Conservation (phyloP, 1,140 invertebrate genomes). For the Drosophila malerkotliana region DNA sequence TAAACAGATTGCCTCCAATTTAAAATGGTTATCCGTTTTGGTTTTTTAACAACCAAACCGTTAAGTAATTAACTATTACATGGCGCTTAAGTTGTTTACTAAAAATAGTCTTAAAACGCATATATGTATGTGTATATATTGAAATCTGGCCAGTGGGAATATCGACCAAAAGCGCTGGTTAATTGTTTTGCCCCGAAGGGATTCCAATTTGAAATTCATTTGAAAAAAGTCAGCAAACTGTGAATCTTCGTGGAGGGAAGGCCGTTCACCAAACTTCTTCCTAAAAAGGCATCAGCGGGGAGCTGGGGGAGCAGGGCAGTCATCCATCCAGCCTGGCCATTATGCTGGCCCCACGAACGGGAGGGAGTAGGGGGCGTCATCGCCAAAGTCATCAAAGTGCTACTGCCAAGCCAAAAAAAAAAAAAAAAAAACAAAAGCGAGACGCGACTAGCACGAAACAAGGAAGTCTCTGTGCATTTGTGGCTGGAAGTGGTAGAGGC, state of each 20-base stretch:
- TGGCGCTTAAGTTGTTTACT: neutral
- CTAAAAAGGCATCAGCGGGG: neutral
- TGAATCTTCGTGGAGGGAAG: constrained; percentile 38
- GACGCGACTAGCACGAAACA: constrained; percentile 73
- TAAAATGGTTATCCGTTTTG: neutral
- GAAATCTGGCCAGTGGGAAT: constrained; percentile 32
- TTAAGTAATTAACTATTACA: neutral
- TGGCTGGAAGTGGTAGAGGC: constrained; percentile 5
- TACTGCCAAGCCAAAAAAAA: constrained; percentile 58
- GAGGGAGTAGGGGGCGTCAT: constrained; percentile 37
- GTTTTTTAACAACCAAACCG: neutral
- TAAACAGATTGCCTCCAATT: constrained; percentile 3
- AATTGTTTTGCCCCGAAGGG: constrained; percentile 35
- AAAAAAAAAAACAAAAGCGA: constrained; percentile 2
- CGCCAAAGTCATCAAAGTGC: constrained; percentile 77
- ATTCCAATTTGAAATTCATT: constrained; percentile 40
- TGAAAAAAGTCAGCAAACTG: constrained; percentile 28
- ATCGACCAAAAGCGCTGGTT: constrained; percentile 31
- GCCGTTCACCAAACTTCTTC: constrained; percentile 31
- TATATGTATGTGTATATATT: neutral
- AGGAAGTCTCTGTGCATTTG: constrained; percentile 71
- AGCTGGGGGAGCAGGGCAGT: neutral
- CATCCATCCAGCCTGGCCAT: constrained; percentile 6
- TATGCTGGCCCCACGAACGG: neutral
- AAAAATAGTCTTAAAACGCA: neutral